Conservation (phyloP, 2,888 invertebrate species). For the Pachycephus smyrnensis region DNA sequence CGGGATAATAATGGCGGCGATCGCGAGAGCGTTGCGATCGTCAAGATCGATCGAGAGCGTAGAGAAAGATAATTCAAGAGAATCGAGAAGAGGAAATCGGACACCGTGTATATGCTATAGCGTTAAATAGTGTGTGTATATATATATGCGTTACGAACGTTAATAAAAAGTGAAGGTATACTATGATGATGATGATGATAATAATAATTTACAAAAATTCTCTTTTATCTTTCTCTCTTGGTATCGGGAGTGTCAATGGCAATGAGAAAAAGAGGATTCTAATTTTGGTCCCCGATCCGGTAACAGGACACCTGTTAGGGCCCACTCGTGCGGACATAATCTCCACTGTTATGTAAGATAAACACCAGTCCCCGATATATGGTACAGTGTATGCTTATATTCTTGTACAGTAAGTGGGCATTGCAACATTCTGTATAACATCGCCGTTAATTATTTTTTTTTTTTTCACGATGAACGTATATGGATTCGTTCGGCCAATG, state of each 20-base stretch:
- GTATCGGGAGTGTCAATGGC: not conserved
- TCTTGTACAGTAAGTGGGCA: not conserved
- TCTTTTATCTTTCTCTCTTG: not conserved
- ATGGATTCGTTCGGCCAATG: not conserved
- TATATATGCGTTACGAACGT: not conserved
- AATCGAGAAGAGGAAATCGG: not conserved
- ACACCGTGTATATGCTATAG: not conserved
- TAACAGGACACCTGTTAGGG: slow-evolving; percentile 7
- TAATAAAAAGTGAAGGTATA: not conserved
- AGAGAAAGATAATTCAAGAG: not conserved
- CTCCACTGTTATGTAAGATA: not conserved
- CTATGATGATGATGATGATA: not conserved
- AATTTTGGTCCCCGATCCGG: not conserved
- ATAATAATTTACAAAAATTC: not conserved
- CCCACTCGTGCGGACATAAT: slow-evolving; percentile 9
- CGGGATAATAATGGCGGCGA: not conserved
- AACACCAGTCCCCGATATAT: slow-evolving; percentile 2
- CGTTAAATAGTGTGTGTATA: not conserved
- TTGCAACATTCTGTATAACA: not conserved
- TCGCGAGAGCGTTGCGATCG: not conserved
- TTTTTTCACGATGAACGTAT: not conserved
- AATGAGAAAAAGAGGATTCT: not conserved
- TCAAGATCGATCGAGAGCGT: not conserved
- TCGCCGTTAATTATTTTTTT: not conserved
- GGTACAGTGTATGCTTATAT: not conserved